Conservation (phyloP, 2,888 invertebrate genomes). For the Torymus auratus region DNA sequence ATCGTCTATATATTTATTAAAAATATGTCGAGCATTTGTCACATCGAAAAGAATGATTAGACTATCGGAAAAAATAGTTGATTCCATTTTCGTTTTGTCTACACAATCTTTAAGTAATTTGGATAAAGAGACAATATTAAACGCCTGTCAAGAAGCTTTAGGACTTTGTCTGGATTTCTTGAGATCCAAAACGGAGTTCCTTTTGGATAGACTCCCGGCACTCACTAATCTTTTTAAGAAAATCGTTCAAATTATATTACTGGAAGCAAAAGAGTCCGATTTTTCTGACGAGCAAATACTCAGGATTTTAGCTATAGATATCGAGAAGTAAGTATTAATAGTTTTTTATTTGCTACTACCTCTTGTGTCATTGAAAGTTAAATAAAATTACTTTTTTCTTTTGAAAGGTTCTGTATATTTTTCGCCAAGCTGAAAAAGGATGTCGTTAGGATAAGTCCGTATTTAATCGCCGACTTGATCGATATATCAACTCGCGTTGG, state of each 20-base stretch:
- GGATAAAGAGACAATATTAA: slow-evolving; percentile 47
- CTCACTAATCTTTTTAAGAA: slow-evolving; percentile 67
- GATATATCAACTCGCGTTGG: slow-evolving; percentile 64
- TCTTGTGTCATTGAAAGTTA: slow-evolving; percentile 28
- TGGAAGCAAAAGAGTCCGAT: slow-evolving; percentile 62
- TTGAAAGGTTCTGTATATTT: slow-evolving; percentile 49
- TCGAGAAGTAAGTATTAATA: slow-evolving; percentile 69
- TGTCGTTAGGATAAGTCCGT: slow-evolving; percentile 67
- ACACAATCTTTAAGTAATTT: slow-evolving; percentile 60
- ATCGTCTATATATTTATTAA: slow-evolving; percentile 40
- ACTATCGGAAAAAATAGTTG: slow-evolving; percentile 64
- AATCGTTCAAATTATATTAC: slow-evolving; percentile 62
- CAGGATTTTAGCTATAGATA: slow-evolving; percentile 65
- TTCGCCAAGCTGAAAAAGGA: slow-evolving; percentile 69
- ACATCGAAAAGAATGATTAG: slow-evolving; percentile 54
- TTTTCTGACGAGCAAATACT: slow-evolving; percentile 61
- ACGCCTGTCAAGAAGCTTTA: slow-evolving; percentile 64
- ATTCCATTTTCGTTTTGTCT: slow-evolving; percentile 64
- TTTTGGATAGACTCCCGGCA: slow-evolving; percentile 66
- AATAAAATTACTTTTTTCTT: slow-evolving; percentile 36
- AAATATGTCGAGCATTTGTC: slow-evolving; percentile 42
- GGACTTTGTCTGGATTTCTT: slow-evolving; percentile 65
- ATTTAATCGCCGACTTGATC: slow-evolving; percentile 71
- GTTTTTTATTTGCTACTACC: slow-evolving; percentile 22
- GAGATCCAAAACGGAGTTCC: slow-evolving; percentile 63